Base-by-base conservation (phyloP, 2,888 invertebrate species). In the Gastracanthus pulcherrimus region DNA sequence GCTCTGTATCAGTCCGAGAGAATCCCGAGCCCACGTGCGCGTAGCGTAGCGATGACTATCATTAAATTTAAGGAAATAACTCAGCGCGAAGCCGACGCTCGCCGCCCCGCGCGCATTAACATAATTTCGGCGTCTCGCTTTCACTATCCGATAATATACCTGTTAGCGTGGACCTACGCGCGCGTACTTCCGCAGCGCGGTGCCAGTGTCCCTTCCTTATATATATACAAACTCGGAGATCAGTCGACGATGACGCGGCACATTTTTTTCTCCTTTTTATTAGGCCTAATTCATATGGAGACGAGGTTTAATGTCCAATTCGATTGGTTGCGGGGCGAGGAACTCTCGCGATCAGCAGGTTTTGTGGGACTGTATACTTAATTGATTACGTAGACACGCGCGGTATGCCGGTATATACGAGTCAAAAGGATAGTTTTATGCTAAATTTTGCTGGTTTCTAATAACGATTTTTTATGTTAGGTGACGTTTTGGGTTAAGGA, bases 101-200 rank as follows among this genome's bases (percentile, higher is more conserved):
- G n/a, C n/a, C n/a, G 16, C 23, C 23, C 16, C 29, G 60, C 45
- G 31, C 5, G 19, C 41, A 60, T 78, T 78, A 64, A 29, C 62
- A 72, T 72, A 72, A 67, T 79, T 79, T 55, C 66, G 55, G 31
- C 36, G 58, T 36, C 41, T 58, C 67, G 62, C 79, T 75, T 82
- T 82, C 70, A 51, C 74, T 69, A 19, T 34, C 34, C 69, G 19
- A 67, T 64, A 64, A 29, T 41, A 23, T 36, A 71, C 19, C 45
- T 1, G 5, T n/a, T 5, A 29, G 9, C 16, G 11, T 36, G 3
- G 3, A 36, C 16, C 0, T 31, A 29, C 41, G 41, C 13, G 13
- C 1, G n/a, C 26, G 62, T n/a, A 36, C 34, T 62, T 36, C 34
- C 62, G 62, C n/a, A n/a, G n/a, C 26, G 7, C 36, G n/a, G 7